These are phyloP conservation scores for Scalopus aquaticus DNA, from an alignment of 2,113 vertebrate species.

Conservation along the genomic window DNA sequence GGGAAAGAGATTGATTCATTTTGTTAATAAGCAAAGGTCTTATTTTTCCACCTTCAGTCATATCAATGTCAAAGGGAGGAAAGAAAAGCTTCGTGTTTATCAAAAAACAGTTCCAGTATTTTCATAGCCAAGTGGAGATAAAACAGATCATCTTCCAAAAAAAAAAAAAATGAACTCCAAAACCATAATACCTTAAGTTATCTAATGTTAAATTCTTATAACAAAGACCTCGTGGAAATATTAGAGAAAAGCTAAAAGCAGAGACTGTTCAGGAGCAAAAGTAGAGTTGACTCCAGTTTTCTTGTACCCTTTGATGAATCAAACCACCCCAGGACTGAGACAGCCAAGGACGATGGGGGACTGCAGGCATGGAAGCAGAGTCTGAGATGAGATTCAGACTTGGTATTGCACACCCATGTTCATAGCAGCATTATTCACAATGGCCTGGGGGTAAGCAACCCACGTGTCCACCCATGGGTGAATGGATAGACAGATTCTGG, in stretches of 20 bases:
- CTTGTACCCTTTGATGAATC: neutral
- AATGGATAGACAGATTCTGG: accelerated
- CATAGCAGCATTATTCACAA: neutral
- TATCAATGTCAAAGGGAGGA: slow-evolving; percentile 46
- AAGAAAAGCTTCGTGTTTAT: slow-evolving; percentile 42
- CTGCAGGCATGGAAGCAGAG: neutral
- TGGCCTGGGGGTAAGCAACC: neutral
- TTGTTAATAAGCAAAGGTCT: slow-evolving; percentile 70
- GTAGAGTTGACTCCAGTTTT: neutral
- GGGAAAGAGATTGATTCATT: slow-evolving; percentile 41
- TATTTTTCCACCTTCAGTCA: slow-evolving; percentile 68
- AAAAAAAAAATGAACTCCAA: neutral
- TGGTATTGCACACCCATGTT: neutral
- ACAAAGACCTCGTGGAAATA: neutral
- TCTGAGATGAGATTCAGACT: neutral
- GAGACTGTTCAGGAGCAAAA: neutral
- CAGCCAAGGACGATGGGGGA: neutral
- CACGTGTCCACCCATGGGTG: neutral
- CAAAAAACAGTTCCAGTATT: slow-evolving; percentile 60
- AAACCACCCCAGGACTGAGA: neutral
- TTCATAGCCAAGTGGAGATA: slow-evolving; percentile 73
- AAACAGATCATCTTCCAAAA: slow-evolving; percentile 62
- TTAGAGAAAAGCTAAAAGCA: neutral
- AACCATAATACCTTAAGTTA: slow-evolving; percentile 55
- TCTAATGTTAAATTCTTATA: slow-evolving; percentile 5